Evolutionary conservation across 2,888 invertebrate genomes (phyloP).

Genomic region (Drosophila conformis): DNA sequence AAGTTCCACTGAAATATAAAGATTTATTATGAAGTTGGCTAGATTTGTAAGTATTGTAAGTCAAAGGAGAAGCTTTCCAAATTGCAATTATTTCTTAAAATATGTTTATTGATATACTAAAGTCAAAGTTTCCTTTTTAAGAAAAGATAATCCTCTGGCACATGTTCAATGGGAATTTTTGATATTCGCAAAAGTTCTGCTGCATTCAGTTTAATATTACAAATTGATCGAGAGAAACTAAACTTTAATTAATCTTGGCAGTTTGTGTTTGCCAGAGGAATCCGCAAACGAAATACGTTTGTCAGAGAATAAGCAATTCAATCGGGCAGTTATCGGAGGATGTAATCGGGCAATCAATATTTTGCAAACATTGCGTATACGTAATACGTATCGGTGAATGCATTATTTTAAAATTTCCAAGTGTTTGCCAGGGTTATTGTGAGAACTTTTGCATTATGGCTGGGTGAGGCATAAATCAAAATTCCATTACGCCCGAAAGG

Average conservation of each 20-base stretch:
- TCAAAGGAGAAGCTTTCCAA: too few species aligned
- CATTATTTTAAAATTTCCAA: conserved; percentile 56
- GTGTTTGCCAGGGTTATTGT: conserved; percentile 57
- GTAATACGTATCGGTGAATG: conserved; percentile 35
- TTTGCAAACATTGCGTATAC: conserved; percentile 53
- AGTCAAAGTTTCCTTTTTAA: too few species aligned
- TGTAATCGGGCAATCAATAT: conserved; percentile 37
- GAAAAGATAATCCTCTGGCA: background rate
- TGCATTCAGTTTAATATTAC: background rate
- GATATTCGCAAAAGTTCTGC: background rate
- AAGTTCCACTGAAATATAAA: too few species aligned
- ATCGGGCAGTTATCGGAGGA: conserved; percentile 13
- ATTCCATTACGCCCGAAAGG: conserved; percentile 83
- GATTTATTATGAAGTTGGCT: too few species aligned
- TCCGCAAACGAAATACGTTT: background rate
- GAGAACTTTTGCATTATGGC: conserved; percentile 83
- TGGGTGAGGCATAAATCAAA: conserved; percentile 83
- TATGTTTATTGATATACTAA: too few species aligned
- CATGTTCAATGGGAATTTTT: too few species aligned
- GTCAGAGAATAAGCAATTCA: conserved; percentile 6
- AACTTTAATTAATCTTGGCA: background rate
- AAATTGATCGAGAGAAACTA: background rate
- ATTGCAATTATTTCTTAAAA: too few species aligned
- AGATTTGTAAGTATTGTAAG: too few species aligned
- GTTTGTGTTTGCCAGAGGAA: background rate